Evolutionary conservation across 2,113 vertebrate genomes (phyloP).

Genomic region (Spermophilus dauricus): DNA sequence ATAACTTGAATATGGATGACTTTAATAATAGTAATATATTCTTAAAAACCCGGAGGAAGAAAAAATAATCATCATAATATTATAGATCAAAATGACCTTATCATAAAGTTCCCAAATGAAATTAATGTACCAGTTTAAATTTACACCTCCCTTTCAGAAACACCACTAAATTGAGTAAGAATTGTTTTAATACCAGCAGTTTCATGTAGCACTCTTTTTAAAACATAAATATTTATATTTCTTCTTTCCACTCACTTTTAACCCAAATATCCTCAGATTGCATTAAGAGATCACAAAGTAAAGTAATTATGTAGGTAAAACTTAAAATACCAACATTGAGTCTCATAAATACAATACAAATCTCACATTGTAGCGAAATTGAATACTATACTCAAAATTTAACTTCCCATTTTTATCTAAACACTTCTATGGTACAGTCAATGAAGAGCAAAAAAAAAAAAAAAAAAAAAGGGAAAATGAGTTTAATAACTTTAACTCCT

Average conservation of each 20-base stretch:
- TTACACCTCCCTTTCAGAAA: slow-evolving; percentile 13
- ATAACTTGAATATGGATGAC: background rate
- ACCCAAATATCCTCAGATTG: background rate
- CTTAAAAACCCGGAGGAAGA: background rate
- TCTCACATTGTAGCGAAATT: slow-evolving; percentile 36
- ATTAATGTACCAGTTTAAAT: background rate
- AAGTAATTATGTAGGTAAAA: slow-evolving; percentile 50
- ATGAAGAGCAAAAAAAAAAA: background rate
- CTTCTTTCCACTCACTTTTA: slow-evolving; percentile 34
- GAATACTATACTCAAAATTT: background rate
- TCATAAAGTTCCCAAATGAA: background rate
- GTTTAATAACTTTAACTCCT: slow-evolving; percentile 33
- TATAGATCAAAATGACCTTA: slow-evolving; percentile 38
- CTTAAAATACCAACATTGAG: slow-evolving; percentile 8
- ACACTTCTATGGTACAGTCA: background rate
- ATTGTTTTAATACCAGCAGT: background rate
- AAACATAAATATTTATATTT: background rate
- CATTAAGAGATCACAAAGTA: slow-evolving; percentile 39
- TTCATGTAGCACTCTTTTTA: background rate
- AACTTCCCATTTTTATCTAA: slow-evolving; percentile 30
- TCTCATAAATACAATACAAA: slow-evolving; percentile 3
- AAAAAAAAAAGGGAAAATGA: background rate
- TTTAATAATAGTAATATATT: slow-evolving; percentile 11
- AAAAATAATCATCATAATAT: background rate
- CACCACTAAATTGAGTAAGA: background rate